Conservation (phyloP, 2,113 vertebrate genomes). For the Zootoca vivipara region DNA sequence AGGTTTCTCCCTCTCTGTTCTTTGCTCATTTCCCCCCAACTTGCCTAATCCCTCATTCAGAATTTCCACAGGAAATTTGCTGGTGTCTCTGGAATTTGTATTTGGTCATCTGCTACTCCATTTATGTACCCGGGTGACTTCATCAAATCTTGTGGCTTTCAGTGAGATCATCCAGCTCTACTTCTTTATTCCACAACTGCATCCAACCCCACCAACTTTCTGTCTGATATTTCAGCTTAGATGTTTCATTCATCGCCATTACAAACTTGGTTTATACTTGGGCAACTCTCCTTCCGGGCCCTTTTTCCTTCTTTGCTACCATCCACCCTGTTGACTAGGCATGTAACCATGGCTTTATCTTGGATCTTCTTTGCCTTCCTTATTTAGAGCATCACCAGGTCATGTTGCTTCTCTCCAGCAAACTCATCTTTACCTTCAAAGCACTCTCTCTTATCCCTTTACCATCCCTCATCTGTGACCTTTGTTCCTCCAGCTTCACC, state of each 20-base stretch:
- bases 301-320: neutral
- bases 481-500: neutral
- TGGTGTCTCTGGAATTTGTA: too few relatives aligned
- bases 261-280: too few relatives aligned
- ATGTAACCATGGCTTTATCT: too few relatives aligned
- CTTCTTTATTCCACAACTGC: neutral
- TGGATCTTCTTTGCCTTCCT: neutral
- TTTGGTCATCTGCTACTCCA: too few relatives aligned
- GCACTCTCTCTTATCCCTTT: neutral
- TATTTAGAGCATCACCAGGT: neutral
- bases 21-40: neutral
- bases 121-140: neutral
- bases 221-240: neutral
- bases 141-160: neutral
- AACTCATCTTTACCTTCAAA: neutral
- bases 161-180: neutral
- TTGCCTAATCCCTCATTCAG: too few relatives aligned
- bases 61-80: too few relatives aligned
- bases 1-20: neutral
- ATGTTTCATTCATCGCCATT: too few relatives aligned
- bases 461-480: neutral
- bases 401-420: neutral
- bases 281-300: too few relatives aligned
- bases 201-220: neutral
- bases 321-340: neutral